Evolutionary conservation across 2,113 vertebrate species (phyloP).

Genomic region (Elgaria multicarinata): DNA sequence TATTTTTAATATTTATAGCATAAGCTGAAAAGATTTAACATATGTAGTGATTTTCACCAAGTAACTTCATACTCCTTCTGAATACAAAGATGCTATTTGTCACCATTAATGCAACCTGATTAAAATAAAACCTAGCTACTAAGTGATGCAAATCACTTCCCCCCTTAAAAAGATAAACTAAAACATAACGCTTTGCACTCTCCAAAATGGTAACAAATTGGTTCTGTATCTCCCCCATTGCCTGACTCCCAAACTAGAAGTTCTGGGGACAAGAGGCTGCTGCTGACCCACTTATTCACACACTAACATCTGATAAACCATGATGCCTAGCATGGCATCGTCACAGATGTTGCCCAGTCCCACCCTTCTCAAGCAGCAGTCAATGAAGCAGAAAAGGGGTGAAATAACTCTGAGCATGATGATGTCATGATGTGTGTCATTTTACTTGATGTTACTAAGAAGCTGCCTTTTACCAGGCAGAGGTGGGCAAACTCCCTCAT

Average conservation of each 20-base stretch:
- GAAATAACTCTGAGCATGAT: neutral
- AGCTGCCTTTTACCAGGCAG: neutral
- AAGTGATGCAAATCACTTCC: conserved; percentile 77
- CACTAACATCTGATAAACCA: neutral
- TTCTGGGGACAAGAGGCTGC: neutral
- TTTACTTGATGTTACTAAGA: neutral
- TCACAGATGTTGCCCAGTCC: neutral
- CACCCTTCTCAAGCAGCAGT: neutral
- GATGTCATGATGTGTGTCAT: neutral
- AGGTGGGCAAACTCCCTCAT: no score
- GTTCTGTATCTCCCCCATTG: conserved; percentile 21
- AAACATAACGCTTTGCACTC: conserved; percentile 69
- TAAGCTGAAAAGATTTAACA: conserved; percentile 76
- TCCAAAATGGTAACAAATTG: conserved; percentile 61
- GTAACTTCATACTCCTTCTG: conserved; percentile 72
- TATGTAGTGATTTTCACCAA: conserved; percentile 78
- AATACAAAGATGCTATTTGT: conserved; percentile 80
- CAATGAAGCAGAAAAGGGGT: neutral
- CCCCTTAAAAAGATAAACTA: conserved; percentile 76
- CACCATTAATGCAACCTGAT: conserved; percentile 76
- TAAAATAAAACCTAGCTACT: conserved; percentile 76
- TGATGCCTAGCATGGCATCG: neutral
- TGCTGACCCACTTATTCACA: neutral
- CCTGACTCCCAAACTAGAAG: neutral
- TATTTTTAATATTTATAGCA: conserved; percentile 81